Evolutionary conservation across 2,888 invertebrate genomes (phyloP), one percentile per base, ranked within the genome.

Genomic region (Empis stercorea): DNA sequence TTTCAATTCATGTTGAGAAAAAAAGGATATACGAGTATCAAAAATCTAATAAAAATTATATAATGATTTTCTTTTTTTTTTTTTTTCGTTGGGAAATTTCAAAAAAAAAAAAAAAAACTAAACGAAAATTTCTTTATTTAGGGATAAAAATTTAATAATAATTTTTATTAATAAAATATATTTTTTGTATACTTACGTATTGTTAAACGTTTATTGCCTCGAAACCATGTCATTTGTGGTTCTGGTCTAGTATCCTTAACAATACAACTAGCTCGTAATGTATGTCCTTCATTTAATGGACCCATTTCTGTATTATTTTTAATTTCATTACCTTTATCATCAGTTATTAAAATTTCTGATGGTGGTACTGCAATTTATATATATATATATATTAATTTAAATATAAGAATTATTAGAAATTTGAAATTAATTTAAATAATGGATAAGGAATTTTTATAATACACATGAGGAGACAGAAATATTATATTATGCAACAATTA

Each of bases 161-260:
- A 17, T 38, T 38, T 27, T 34, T 34, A 32, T 5, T 13, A 34
- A n/a, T 4, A 34, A 34, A 13, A 13, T 34, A 9, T 27, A 27
- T 38, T 14, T 27, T n/a, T n/a, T n/a, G n/a, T n/a, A n/a, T 51
- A 65, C 66, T 66, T 56, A 66, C 66, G 61, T 51, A 62, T 80
- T 52, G 76, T 68, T 47, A 82, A 72, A 57, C 78, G 75, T 44
- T 76, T 74, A 38, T 76, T 79, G 56, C 83, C 84, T 64, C 87
- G 87, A 73, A 78, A 87, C 92, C 92, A 93, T 52, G 78, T 78
- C 49, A 93, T 81, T 55, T 76, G 77, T 2, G 93, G 91, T 53
- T 84, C 81, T 0, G 93, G 93, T 56, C 88, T 85, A 41, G 91
- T 91, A 43, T 84, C 84, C 39, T 76, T 76, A 45, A 88, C 87